Base-by-base conservation (phyloP, 2,888 invertebrate species). In the Phoenoteleia sp. region DNA sequence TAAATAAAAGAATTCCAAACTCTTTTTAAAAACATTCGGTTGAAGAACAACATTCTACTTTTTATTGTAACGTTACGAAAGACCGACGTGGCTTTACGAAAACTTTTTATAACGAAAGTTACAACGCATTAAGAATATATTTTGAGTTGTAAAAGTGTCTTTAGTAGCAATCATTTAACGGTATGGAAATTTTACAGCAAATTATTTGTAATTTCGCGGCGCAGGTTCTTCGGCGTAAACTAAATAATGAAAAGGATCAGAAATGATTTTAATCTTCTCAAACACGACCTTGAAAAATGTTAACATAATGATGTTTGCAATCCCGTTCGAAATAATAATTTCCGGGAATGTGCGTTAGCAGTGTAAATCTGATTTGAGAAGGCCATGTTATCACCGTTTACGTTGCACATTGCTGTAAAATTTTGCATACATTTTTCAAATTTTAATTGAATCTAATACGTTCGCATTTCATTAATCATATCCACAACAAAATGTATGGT, bases 331-430 rank as follows among this genome's bases (percentile, higher is more conserved):
- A 62, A 62, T 42, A 27, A 27, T 62, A n/a, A 25, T 42, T 27
- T 7, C n/a, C 3, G 42, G 7, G 42, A 45, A 62, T 27, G 15
- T 45, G 15, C 25, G 11, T 42, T 27, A 62, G 42, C 42, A 25
- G 27, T 42, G 27, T 42, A 62, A 62, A 62, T 62, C 11, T 11
- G 25, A 42, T n/a, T 9, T 25, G 62, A 62, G 42, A 42, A 62
- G 5, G n/a, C 23, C 23, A 60, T 19, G n/a, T 60, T 25, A 25
- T 42, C 11, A 42, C 27, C 11, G 27, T 27, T 62, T 45, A 42
- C 42, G 39, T 9, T 25, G n/a, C 27, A 11, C 23, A n/a, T n/a
- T n/a, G n/a, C n/a, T n/a, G n/a, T n/a, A n/a, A n/a, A n/a, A n/a
- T n/a, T n/a, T n/a, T n/a, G n/a, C n/a, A n/a, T n/a, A n/a, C n/a